These are phyloP conservation scores for Rhea americana DNA, from an alignment of 2,113 vertebrate genomes.

Conservation along the genomic window DNA sequence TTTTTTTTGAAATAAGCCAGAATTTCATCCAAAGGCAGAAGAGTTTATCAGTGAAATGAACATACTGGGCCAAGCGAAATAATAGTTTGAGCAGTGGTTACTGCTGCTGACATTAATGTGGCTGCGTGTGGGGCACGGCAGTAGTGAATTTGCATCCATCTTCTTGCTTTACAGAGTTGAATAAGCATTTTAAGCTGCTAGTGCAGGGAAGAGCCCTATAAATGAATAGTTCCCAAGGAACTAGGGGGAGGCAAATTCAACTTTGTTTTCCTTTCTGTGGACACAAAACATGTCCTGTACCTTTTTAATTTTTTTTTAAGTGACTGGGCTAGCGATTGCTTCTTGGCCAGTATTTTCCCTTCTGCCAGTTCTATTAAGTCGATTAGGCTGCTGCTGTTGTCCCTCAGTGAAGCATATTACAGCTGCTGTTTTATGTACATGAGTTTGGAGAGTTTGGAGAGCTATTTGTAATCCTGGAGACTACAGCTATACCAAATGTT, in stretches of 20 bases:
- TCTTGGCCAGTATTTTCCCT: neutral
- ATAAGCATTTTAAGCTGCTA: neutral
- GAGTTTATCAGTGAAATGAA: neutral
- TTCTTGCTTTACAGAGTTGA: neutral
- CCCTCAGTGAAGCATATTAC: neutral
- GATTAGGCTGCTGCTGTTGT: neutral
- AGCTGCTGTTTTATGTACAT: neutral
- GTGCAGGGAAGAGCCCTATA: neutral
- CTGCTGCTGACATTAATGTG: neutral
- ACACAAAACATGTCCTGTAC: neutral
- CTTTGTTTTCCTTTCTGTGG: neutral
- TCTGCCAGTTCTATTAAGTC: neutral
- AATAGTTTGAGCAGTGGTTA: neutral
- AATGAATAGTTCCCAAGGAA: neutral
- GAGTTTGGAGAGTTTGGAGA: neutral
- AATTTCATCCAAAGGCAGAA: neutral
- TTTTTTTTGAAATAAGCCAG: neutral
- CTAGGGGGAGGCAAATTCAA: neutral
- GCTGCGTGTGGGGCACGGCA: fast-evolving
- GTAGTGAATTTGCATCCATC: neutral
- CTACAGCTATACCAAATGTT: neutral
- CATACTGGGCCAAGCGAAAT: neutral
- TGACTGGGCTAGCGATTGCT: neutral
- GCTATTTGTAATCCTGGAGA: neutral
- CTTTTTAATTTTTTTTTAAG: neutral